A percentile compares a stretch with the other conserved stretches of the same genome.
Conservation (phyloP, 2,888 invertebrate genomes). For the Lordiphosa andalusiaca region DNA sequence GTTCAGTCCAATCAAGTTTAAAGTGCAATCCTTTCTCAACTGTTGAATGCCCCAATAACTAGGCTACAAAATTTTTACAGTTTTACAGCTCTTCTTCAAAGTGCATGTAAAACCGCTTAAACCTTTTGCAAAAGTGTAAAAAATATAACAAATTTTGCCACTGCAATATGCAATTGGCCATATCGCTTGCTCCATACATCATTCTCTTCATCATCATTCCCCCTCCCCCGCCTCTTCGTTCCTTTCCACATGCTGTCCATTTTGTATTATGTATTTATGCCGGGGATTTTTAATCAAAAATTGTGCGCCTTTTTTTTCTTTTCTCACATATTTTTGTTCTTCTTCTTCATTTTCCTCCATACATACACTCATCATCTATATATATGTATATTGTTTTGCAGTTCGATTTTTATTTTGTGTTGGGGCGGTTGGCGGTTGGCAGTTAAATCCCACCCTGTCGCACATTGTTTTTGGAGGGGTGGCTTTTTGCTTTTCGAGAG, state of each 20-base stretch:
- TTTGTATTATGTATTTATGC: conserved; percentile 54
- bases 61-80: too few species aligned
- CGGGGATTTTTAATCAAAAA: conserved; percentile 68
- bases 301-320: conserved; percentile 29
- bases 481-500: conserved; percentile 26
- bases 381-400: conserved; percentile 27
- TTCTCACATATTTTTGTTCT: conserved; percentile 19
- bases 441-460: conserved; percentile 6
- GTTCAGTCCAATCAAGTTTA: not conserved
- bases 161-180: conserved; percentile 22
- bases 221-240: not conserved
- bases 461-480: conserved; percentile 42
- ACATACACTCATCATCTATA: not conserved
- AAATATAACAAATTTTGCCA: conserved; percentile 22
- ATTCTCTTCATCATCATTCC: not conserved
- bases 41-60: too few species aligned
- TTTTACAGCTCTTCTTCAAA: too few species aligned
- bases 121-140: too few species aligned
- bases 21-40: conserved; percentile 4
- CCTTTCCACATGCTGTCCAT: not conserved
- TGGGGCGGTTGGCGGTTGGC: conserved; percentile 3
- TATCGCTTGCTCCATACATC: conserved; percentile 20
- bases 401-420: conserved; percentile 38
- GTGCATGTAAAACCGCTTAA: too few species aligned
- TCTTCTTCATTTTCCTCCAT: conserved; percentile 1